Base-by-base conservation (phyloP, 2,113 vertebrate species). In the Lagopus leucura region DNA sequence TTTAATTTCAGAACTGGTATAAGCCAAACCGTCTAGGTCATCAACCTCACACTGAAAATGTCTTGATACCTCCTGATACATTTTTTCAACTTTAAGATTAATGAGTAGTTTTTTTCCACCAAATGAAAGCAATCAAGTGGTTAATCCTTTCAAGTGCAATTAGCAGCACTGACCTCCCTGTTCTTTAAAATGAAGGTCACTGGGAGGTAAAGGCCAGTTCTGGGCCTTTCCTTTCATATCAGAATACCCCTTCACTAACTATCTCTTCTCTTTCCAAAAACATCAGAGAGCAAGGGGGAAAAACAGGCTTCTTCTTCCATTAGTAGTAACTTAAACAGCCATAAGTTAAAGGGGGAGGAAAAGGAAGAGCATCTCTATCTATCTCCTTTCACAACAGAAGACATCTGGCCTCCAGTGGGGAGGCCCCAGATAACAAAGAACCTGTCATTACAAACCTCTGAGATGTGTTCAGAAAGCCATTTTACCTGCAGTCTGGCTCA, bases 311-410 rank as follows among this genome's bases (percentile, higher is more conserved):
- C 89, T 65, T 34, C 82, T 91, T 96, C 91, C 94, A 92, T 95
- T 97, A 97, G 94, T 87, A 92, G 89, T 94, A 96, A 96, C 91
- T 95, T 96, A 96, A 96, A 97, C 93, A 94, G 82, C 93, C 93
- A 95, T 95, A 92, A 96, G 93, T 95, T 95, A 96, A 88, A 96
- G 82, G 76, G 91, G 93, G 94, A 96, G 95, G 91, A 95, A 93
- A 96, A 94, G 89, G 69, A 95, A 92, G 88, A 94, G 79, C 91
- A 92, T 94, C 95, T 91, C 94, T 90, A 89, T 90, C 82, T 92
- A 86, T 96, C 95, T 96, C 43, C 70, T 84, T 79, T 94, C 93
- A 82, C 76, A 94, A 96, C 89, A 94, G 89, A 89, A 93, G 95
- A 94, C 93, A 94, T 95, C 94, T 95, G 94, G 93, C 85, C 84